A percentile compares a stretch with the other conserved stretches of the same genome.
Conservation (phyloP, 2,888 invertebrate genomes). For the Zygothrica quintamaculata region DNA sequence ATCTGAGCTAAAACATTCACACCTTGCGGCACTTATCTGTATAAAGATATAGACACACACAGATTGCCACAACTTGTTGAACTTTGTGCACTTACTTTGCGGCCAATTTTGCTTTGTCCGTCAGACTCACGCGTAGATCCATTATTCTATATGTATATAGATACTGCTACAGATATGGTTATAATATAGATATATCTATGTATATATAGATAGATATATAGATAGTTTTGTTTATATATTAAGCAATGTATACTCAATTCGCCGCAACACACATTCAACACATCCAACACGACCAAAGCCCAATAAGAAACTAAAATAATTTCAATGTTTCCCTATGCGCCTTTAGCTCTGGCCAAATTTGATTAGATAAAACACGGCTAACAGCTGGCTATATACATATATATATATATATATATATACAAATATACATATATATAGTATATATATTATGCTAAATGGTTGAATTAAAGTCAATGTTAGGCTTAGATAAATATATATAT, state of each 20-base stretch:
- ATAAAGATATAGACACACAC: not conserved
- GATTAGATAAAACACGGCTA: constrained; percentile 56
- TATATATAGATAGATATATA: constrained; percentile 4
- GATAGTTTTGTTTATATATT: constrained; percentile 2
- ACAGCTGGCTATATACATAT: constrained; percentile 44
- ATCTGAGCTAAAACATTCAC: not conserved
- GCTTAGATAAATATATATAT: not conserved
- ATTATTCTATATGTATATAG: constrained; percentile 16
- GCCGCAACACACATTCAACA: constrained; percentile 60
- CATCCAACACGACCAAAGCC: constrained; percentile 59
- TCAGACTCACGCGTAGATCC: constrained; percentile 42
- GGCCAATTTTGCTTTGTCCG: constrained; percentile 44
- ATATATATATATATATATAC: constrained; percentile 2
- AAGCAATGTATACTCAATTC: constrained; percentile 11
- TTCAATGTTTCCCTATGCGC: constrained; percentile 27
- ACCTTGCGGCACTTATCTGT: too few species aligned
- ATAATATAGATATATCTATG: constrained; percentile 5
- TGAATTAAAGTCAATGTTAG: constrained; percentile 4
- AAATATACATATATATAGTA: constrained; percentile 3
- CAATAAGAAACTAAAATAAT: constrained; percentile 54
- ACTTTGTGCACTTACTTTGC: constrained; percentile 41
- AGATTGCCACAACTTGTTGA: not conserved
- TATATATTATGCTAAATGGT: constrained; percentile 20
- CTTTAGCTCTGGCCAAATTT: constrained; percentile 19
- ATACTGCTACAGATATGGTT: constrained; percentile 3